Conservation (phyloP, 2,888 invertebrate genomes). For the Micropterix aruncella region DNA sequence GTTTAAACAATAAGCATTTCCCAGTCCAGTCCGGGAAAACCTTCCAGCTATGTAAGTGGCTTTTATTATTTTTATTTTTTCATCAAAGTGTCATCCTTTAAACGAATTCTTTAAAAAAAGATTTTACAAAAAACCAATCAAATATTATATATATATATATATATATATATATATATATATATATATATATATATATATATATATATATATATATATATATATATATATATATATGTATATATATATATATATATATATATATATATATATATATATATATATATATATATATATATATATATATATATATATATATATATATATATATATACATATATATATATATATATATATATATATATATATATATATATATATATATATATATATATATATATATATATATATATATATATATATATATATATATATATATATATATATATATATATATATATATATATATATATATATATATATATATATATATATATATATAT, state of each 20-base stretch:
- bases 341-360: conserved; percentile 6
- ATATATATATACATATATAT: conserved; percentile 5
- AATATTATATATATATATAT: conserved; percentile 2
- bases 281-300: conserved; percentile 4
- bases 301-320: conserved; percentile 5
- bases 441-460: no score
- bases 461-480: no score
- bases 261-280: conserved; percentile 5
- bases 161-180: conserved; percentile 2
- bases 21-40: no score
- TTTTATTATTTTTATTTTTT: background rate
- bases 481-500: no score
- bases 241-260: conserved; percentile 5
- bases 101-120: background rate
- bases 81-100: no score
- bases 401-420: no score
- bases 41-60: no score
- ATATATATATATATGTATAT: conserved; percentile 1
- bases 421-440: no score
- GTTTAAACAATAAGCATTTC: no score
- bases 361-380: conserved; percentile 5
- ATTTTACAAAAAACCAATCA: no score
- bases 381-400: background rate
- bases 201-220: conserved; percentile 1
- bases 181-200: conserved; percentile 5